A percentile compares a stretch with the other conserved stretches of the same genome.
phyloP scores from a whole-genome alignment of 2,797 vertebrate species.

The Phalloptychus januarius region DNA sequence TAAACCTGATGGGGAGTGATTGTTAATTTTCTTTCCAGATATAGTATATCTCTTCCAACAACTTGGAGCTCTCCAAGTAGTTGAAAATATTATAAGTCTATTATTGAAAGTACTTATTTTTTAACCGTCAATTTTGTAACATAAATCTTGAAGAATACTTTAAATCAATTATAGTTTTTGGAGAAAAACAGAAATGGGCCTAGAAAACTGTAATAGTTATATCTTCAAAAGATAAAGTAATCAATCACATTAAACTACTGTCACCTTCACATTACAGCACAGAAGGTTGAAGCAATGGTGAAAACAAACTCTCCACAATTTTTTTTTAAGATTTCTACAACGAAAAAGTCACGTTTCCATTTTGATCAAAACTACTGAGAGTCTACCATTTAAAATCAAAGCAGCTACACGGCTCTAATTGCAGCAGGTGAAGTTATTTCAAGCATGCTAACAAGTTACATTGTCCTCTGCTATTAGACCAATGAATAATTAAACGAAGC shows the following conservation, averaged over 20 bases:
- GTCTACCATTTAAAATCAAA: slow-evolving; percentile 12
- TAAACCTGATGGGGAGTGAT: not conserved
- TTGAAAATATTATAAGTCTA: not conserved
- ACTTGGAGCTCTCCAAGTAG: not conserved
- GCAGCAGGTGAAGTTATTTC: slow-evolving; percentile 14
- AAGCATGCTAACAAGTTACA: slow-evolving; percentile 29
- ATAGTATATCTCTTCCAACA: not conserved
- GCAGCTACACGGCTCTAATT: slow-evolving; percentile 3
- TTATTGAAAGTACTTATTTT: not conserved
- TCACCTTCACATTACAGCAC: not conserved
- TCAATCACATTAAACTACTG: not conserved
- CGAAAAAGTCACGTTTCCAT: slow-evolving; percentile 10
- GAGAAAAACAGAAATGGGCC: not conserved
- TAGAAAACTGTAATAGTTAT: not conserved
- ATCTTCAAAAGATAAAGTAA: not conserved
- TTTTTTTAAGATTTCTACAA: not conserved
- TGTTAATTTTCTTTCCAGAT: not conserved
- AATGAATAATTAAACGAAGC: slow-evolving; percentile 33
- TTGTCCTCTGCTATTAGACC: slow-evolving; percentile 20
- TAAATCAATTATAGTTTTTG: not conserved
- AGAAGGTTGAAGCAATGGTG: not conserved
- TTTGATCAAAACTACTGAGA: slow-evolving; percentile 11
- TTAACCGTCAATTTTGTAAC: not conserved
- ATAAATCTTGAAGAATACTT: not conserved
- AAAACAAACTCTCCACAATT: not conserved